Percentiles rank a stretch among this genome's conserved stretches.
Conservation (phyloP, 2,888 invertebrate genomes). For the Ethmia dodecea region DNA sequence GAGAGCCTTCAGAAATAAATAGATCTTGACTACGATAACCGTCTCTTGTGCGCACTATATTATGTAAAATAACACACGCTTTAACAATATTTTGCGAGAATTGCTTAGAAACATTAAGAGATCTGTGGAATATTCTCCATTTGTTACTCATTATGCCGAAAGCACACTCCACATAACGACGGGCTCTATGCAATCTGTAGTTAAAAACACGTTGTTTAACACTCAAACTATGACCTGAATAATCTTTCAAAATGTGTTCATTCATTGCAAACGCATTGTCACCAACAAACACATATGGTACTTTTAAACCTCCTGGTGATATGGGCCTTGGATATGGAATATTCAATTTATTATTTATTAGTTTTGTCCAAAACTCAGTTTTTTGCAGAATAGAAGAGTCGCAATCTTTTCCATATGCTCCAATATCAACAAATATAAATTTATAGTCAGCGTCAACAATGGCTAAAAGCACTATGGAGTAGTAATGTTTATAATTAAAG, state of each 20-base stretch:
- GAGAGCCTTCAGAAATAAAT: slow-evolving; percentile 3
- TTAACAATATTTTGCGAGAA: slow-evolving; percentile 7
- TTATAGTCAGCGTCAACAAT: slow-evolving; percentile 2
- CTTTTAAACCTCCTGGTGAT: slow-evolving; percentile 9
- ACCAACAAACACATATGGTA: slow-evolving; percentile 23
- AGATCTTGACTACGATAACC: slow-evolving; percentile 10
- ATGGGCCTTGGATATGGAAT: slow-evolving; percentile 15
- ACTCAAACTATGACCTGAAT: neutral
- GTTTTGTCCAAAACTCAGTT: slow-evolving; percentile 19
- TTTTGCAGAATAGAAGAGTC: slow-evolving; percentile 25
- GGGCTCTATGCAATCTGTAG: slow-evolving; percentile 8
- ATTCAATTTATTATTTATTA: slow-evolving; percentile 14
- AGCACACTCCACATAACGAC: slow-evolving; percentile 11
- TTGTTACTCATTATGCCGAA: slow-evolving; percentile 13
- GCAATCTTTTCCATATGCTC: slow-evolving; percentile 25
- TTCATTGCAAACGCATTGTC: slow-evolving; percentile 25
- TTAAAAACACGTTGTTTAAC: slow-evolving; percentile 4
- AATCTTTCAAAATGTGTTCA: slow-evolving; percentile 17
- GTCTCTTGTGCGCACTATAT: slow-evolving; percentile 11
- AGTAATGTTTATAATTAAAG: slow-evolving; percentile 1
- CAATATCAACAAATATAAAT: slow-evolving; percentile 7
- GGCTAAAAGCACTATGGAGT: slow-evolving; percentile 5
- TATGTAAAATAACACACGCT: slow-evolving; percentile 13
- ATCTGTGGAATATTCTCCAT: slow-evolving; percentile 10
- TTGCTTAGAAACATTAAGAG: slow-evolving; percentile 2